A percentile compares a stretch with the other conserved stretches of the same genome.
Conservation (phyloP, 2,888 invertebrate species). For the Minunthozetes semirufus region DNA sequence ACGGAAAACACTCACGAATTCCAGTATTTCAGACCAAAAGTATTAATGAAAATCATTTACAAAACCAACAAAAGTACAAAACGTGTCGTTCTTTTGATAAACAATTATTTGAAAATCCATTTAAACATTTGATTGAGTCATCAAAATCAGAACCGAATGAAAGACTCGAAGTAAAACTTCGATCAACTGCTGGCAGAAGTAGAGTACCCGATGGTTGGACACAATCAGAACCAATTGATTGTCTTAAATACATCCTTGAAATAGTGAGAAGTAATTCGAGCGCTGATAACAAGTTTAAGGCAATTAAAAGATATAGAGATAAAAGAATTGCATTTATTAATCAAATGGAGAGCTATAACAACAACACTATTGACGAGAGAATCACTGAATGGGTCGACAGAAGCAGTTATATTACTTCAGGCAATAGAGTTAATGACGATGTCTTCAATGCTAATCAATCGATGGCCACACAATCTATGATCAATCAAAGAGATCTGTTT, state of each 20-base stretch:
- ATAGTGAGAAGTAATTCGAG: neutral
- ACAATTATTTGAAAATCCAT: neutral
- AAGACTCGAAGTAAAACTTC: neutral
- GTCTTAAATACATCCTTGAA: neutral
- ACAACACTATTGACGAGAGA: neutral
- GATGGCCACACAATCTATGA: too few relatives aligned
- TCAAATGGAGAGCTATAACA: slow-evolving; percentile 7
- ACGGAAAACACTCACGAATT: slow-evolving; percentile 8
- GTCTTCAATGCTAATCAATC: neutral
- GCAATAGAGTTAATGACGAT: neutral
- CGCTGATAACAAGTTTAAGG: slow-evolving; percentile 19
- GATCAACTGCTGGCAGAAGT: neutral
- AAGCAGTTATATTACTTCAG: slow-evolving; percentile 6
- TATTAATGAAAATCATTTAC: neutral
- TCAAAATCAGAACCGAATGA: neutral
- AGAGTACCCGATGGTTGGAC: neutral
- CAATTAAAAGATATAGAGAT: slow-evolving; percentile 19
- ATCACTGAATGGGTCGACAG: slow-evolving; percentile 21
- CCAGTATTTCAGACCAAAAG: neutral
- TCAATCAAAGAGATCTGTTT: neutral
- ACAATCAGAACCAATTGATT: slow-evolving; percentile 4
- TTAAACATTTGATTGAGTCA: neutral
- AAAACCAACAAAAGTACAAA: neutral
- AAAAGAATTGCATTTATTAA: neutral
- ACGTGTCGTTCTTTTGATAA: neutral